Base-by-base conservation (phyloP, 2,888 invertebrate genomes). In the Chrysina gloriosa region DNA sequence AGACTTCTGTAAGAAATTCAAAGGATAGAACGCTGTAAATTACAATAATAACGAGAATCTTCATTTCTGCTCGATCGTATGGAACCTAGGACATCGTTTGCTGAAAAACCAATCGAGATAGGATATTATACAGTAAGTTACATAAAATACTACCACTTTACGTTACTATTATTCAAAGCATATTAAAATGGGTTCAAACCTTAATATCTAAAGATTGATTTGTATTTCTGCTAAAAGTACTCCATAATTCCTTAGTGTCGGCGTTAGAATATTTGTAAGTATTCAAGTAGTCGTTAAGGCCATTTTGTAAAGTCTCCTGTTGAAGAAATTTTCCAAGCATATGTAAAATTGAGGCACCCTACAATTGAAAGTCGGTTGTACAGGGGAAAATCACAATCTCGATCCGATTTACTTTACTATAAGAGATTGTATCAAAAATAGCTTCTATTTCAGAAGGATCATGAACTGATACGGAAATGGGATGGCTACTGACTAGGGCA, bases 201-300 rank as follows among this genome's bases (percentile, higher is more conserved):
- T 89, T 89, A 45, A 89, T 87, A 77, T 89, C 87, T 70, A 89
- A 83, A 1, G 87, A 84, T 70, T 87, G 84, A 77, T 89, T 89
- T 0, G 87, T 86, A 74, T 87, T 90, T 77, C 88, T 86, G 68
- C 89, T 89, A 71, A 93, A 86, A 34, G 89, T 88, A 52, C 87
- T 82, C 96, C 96, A 97, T 0, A 97, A 85, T 78, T 96, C 95
- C 75, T 92, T 85, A 3, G 91, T 90, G 70, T 92, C 92, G 6
- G 93, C 92, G 79, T 90, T 93, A 48, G 85, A 85, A 80, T 88
- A 93, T 73, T 89, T 87, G 78, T 90, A 90, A 45, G 85, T 86
- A 70, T 86, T 89, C 67, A 94, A 84, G 80, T 93, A 94, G 74
- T 88, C 88, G 72, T 86, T 88, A 66, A 90, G 82, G 31, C 92